Evolutionary conservation across 2,888 invertebrate genomes (phyloP).

Genomic region (Drosophila picticornis): DNA sequence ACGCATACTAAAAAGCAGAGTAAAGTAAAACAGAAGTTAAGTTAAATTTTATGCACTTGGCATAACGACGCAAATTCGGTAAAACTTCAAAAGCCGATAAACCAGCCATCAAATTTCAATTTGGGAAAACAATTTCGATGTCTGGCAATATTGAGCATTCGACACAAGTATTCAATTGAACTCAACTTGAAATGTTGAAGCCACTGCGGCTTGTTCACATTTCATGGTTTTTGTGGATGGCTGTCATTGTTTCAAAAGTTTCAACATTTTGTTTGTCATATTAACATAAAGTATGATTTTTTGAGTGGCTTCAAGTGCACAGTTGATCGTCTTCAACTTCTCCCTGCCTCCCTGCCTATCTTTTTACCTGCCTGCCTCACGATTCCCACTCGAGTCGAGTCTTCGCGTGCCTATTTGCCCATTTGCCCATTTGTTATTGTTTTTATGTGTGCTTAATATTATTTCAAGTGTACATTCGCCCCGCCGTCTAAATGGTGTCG

Average conservation of each 20-base stretch:
- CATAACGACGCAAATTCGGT: constrained; percentile 39
- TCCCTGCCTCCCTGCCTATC: not conserved
- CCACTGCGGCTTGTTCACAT: constrained; percentile 44
- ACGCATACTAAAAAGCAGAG: not conserved
- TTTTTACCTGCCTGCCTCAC: not conserved
- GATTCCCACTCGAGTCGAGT: not conserved
- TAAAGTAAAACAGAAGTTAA: not conserved
- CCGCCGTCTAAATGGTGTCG: constrained; percentile 57
- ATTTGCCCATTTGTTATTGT: constrained; percentile 68
- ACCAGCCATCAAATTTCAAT: constrained; percentile 51
- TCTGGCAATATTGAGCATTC: constrained; percentile 31
- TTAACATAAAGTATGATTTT: constrained; percentile 78
- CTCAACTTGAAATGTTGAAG: constrained; percentile 34
- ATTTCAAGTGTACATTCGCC: constrained; percentile 66
- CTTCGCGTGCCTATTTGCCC: constrained; percentile 64
- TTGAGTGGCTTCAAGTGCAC: constrained; percentile 65
- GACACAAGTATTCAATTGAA: constrained; percentile 44
- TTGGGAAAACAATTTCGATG: constrained; percentile 36
- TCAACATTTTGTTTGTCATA: constrained; percentile 80
- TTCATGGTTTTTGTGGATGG: constrained; percentile 21
- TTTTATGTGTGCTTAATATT: constrained; percentile 58
- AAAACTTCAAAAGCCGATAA: constrained; percentile 55
- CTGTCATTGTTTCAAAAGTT: constrained; percentile 60
- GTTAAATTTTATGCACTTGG: not conserved
- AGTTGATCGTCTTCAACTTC: constrained; percentile 40